Evolutionary conservation across 53 echinoderm and acorn worm genomes (phyloP), one percentile per base, ranked within the genome.

Genomic region (Crossaster papposus): DNA sequence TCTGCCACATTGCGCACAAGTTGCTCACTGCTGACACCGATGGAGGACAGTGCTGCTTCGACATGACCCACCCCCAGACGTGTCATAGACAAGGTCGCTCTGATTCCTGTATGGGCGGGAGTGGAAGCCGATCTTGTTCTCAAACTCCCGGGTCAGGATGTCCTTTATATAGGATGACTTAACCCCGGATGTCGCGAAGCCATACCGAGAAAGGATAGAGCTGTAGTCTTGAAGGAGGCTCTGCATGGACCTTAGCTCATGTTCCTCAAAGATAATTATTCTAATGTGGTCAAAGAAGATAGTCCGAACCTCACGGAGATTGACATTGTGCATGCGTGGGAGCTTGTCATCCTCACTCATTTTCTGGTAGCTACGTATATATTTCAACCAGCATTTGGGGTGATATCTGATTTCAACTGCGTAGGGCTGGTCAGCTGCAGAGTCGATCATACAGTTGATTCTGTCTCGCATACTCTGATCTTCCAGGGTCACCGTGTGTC

Each of bases 171-270:
- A 22, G n/a, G n/a, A n/a, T 23, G 87, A 38, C 52, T 87, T 87
- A 9, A 72, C 51, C n/a, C n/a, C 55, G 65, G 24, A 82, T 34
- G 71, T 72, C 35, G 36, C 23, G 51, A 81, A 81, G 30, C 87
- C 88, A 86, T 62, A 77, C 52, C 80, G 79, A 68, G 86, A 33
- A 34, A 38, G 51, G 35, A 91, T 91, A 38, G 70, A 81, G 35
- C 80, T 72, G 58, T 91, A 91, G 62, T 91, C 91, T 53, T 65
- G 26, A 17, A 91, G 86, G 20, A 91, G 91, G 28, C 86, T 63
- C 58, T 88, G 91, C 63, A 91, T 32, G 78, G 91, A 80, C n/a
- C 91, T 78, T 38, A 79, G 51, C 88, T 91, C 91, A 80, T 91
- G 79, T 29, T 79, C 58, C 58, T 91, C 80, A 29, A 91, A 71